Conservation (phyloP, 2,888 invertebrate species). For the Dasysyrphus albostriatus region DNA sequence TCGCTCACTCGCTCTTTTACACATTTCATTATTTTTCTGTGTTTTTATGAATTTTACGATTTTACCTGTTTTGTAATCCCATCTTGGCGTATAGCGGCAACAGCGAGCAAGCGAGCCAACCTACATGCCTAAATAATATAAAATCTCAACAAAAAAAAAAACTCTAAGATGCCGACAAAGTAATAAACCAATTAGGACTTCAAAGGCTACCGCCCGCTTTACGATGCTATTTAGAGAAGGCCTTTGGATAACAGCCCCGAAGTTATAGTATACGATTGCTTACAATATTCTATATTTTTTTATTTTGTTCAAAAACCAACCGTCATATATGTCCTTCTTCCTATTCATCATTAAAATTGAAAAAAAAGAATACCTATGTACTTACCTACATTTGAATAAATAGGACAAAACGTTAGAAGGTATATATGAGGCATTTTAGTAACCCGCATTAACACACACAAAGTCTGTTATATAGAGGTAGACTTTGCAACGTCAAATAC, state of each 20-base stretch:
- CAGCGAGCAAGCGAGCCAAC: slow-evolving; percentile 62
- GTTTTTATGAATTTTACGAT: slow-evolving; percentile 74
- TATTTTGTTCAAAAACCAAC: slow-evolving; percentile 60
- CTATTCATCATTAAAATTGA: slow-evolving; percentile 47
- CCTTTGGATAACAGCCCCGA: slow-evolving; percentile 57
- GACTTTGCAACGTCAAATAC: slow-evolving; percentile 43
- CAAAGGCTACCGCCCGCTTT: slow-evolving; percentile 80
- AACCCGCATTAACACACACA: slow-evolving; percentile 10
- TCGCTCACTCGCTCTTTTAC: slow-evolving; percentile 29
- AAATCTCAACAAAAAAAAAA: slow-evolving; percentile 71
- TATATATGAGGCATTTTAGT: slow-evolving; percentile 20
- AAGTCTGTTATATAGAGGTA: background rate
- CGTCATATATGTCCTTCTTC: slow-evolving; percentile 73
- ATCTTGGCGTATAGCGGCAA: slow-evolving; percentile 56
- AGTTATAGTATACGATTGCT: slow-evolving; percentile 50
- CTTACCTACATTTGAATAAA: slow-evolving; percentile 67
- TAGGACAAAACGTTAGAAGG: slow-evolving; percentile 64
- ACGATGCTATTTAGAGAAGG: slow-evolving; percentile 73
- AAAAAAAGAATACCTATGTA: slow-evolving; percentile 2
- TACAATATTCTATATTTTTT: slow-evolving; percentile 54
- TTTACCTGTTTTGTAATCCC: slow-evolving; percentile 75
- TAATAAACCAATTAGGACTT: slow-evolving; percentile 83
- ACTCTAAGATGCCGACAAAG: slow-evolving; percentile 82
- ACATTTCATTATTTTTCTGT: slow-evolving; percentile 31
- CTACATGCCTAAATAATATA: slow-evolving; percentile 68